Conservation (phyloP, 2,113 vertebrate species). For the Elephantulus edwardii region DNA sequence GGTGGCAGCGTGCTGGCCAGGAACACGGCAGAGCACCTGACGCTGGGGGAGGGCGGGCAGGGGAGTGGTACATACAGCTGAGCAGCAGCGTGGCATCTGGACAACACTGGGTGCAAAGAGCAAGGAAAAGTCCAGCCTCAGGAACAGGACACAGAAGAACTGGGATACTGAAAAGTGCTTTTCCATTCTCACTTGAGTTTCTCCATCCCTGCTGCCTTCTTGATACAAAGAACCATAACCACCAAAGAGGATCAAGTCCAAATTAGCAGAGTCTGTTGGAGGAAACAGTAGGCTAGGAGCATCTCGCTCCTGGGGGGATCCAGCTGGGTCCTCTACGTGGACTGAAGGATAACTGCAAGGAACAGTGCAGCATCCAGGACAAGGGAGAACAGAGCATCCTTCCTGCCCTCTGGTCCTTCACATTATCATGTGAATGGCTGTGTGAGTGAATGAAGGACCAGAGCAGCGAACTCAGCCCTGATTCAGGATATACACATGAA, state of each 20-base stretch:
- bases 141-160: neutral
- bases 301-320: neutral
- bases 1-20: neutral
- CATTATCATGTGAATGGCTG: neutral
- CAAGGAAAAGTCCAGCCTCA: neutral
- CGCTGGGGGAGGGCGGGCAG: accelerated
- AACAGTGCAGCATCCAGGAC: too few species aligned
- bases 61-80: too few species aligned
- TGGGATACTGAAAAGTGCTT: too few species aligned
- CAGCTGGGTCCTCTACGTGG: neutral
- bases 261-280: neutral
- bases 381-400: neutral
- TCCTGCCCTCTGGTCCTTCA: neutral
- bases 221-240: neutral
- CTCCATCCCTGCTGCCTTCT: neutral
- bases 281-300: too few species aligned
- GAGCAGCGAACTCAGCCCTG: too few species aligned
- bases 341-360: neutral
- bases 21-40: neutral
- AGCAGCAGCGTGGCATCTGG: accelerated
- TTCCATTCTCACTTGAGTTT: neutral
- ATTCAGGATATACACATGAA: accelerated
- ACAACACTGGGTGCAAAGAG: neutral
- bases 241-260: neutral
- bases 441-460: neutral